Percentiles rank a stretch among this genome's conserved stretches.
phyloP scores from a whole-genome alignment of 1,140 invertebrate species.

The Sycophaga agraensis region DNA sequence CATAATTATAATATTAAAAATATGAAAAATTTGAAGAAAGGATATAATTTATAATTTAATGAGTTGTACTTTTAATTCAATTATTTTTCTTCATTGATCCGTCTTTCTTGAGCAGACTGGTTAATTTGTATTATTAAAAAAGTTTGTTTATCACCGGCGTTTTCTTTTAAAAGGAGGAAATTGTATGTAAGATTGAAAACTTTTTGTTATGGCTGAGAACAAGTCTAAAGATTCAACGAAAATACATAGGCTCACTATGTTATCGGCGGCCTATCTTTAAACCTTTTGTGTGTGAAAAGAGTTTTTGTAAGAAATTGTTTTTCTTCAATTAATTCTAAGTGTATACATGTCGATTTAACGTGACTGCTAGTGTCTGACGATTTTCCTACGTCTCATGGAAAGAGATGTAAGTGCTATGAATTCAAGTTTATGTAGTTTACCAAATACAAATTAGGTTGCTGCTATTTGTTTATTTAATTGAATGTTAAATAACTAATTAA shows the following conservation, averaged over 20 bases:
- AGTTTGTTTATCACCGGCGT: conserved; percentile 10
- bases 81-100: too few species aligned
- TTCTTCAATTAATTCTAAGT: conserved; percentile 7
- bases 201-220: background rate
- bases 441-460: conserved; percentile 21
- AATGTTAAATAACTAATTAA: background rate
- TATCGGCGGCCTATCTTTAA: conserved; percentile 2
- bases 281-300: conserved; percentile 15
- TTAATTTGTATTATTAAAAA: too few species aligned
- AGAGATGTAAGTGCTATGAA: conserved; percentile 21
- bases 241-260: background rate
- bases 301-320: conserved; percentile 12
- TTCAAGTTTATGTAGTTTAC: conserved; percentile 10
- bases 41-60: background rate
- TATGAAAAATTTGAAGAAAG: too few species aligned
- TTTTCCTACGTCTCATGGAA: conserved; percentile 41
- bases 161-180: background rate
- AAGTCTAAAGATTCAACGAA: conserved; percentile 15
- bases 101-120: too few species aligned
- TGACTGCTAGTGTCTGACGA: conserved; percentile 31
- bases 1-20: too few species aligned
- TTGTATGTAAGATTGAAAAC: background rate
- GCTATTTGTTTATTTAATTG: conserved; percentile 10
- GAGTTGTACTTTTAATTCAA: too few species aligned
- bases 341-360: conserved; percentile 7